Conservation (phyloP, 2,888 invertebrate genomes). For the Teinopalpus imperialis region DNA sequence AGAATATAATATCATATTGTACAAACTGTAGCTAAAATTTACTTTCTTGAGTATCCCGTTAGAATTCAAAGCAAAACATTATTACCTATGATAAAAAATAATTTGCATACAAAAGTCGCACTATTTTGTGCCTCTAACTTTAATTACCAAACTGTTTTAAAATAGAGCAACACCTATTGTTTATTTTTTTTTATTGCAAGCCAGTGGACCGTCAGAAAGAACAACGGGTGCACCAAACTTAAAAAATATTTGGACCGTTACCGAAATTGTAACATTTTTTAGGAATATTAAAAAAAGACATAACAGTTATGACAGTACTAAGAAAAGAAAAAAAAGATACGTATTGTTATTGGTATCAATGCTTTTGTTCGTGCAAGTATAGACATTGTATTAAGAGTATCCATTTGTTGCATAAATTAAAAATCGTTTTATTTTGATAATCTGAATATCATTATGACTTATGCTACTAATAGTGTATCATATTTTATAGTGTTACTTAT, state of each 20-base stretch:
- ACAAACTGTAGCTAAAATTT: too few species aligned
- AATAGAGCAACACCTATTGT: constrained; percentile 61
- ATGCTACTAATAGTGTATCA: too few species aligned
- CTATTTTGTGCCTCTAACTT: constrained; percentile 43
- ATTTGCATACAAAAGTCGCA: constrained; percentile 37
- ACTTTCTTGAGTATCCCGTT: too few species aligned
- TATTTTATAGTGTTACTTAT: too few species aligned
- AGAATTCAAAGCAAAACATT: not conserved
- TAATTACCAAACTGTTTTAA: constrained; percentile 51
- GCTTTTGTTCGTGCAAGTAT: too few species aligned
- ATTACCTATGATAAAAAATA: constrained; percentile 37
- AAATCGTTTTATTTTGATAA: too few species aligned
- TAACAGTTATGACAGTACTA: constrained; percentile 26
- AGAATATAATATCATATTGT: too few species aligned
- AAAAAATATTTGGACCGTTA: constrained; percentile 51
- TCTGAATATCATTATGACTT: too few species aligned
- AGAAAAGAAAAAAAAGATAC: too few species aligned
- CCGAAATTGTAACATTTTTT: constrained; percentile 57
- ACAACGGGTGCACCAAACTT: constrained; percentile 30
- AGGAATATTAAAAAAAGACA: constrained; percentile 27
- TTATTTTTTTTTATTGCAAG: constrained; percentile 36
- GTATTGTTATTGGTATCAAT: too few species aligned
- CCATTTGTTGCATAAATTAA: too few species aligned
- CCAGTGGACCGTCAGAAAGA: constrained; percentile 31
- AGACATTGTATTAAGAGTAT: too few species aligned